A percentile compares a stretch with the other conserved stretches of the same genome.
These are phyloP conservation scores for Chrysocyon brachyurus DNA, from an alignment of 2,797 vertebrate genomes.

Conservation along the genomic window DNA sequence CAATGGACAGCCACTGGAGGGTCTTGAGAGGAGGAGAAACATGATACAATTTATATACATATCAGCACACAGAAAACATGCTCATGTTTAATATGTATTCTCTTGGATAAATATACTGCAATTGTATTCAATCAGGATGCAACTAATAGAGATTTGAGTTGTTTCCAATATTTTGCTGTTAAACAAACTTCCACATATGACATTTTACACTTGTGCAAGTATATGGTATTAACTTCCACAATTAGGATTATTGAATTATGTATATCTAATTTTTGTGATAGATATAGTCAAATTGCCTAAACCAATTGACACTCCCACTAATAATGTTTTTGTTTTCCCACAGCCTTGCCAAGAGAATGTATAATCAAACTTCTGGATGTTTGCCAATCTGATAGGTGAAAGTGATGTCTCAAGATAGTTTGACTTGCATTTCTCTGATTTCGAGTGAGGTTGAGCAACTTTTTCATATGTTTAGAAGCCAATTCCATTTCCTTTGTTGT, in stretches of 20 bases:
- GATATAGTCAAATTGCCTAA: background rate
- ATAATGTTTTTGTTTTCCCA: background rate
- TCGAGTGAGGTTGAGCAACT: conserved; percentile 33
- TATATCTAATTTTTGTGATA: conserved; percentile 54
- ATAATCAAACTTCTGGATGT: background rate
- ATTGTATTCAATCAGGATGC: conserved; percentile 22
- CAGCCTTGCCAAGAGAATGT: background rate
- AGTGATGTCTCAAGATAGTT: background rate
- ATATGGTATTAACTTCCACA: conserved; percentile 7
- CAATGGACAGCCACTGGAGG: background rate
- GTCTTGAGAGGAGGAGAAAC: background rate
- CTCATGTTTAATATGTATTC: background rate
- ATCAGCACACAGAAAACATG: background rate
- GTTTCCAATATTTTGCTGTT: background rate
- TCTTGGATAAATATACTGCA: background rate
- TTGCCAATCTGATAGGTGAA: conserved; percentile 64
- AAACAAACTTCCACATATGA: background rate
- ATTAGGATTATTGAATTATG: conserved; percentile 14
- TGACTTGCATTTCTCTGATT: conserved; percentile 64
- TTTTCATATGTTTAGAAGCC: background rate
- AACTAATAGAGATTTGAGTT: background rate
- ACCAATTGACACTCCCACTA: background rate
- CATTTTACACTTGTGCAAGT: conserved; percentile 30
- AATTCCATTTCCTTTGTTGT: background rate
- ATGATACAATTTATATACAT: accelerated